Base-by-base conservation (phyloP, 2,888 invertebrate species). In the Andrena chrysosceles region DNA sequence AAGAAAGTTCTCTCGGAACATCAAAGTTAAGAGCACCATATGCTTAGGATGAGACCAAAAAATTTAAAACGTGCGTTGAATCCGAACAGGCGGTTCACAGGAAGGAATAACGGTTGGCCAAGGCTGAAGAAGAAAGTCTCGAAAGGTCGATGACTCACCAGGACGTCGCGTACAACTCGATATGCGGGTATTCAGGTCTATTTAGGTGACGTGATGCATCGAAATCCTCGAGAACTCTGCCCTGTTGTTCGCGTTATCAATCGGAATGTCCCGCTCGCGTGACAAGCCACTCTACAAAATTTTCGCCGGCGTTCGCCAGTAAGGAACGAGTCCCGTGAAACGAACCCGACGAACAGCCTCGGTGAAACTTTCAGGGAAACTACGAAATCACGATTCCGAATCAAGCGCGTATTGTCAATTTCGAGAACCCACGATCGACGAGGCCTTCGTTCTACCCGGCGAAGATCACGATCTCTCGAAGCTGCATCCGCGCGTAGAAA, bases 401-500 rank as follows among this genome's bases (percentile, higher is more conserved):
- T 59, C 69, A 23, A 5, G 29, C 63, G 33, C 10, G 42, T 23
- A 29, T 26, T n/a, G 60, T 66, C 70, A 52, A 69, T 78, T 52
- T 75, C 20, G 33, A 68, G 16, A 54, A 79, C 63, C 35, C 23
- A 67, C 13, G 77, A 70, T 59, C 62, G 49, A 60, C 69, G 3
- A 10, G 10, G 29, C n/a, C n/a, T 23, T 20, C 48, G 16, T 42
- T 67, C 13, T 56, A 23, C 13, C 42, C 20, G 23, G 35, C 64
- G 66, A 13, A n/a, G 66, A 72, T 66, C 75, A 68, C 66, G 72
- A 71, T 77, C 83, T 75, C 31, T 56, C 64, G 73, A 62, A 42
- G 66, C 68, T 81, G 77, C 77, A 86, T 66, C 75, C 64, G 26
- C 42, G 73, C 64, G 84, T 88, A 88, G 89, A 89, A 89, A 89